Percentiles rank a stretch among this genome's conserved stretches.
These are phyloP conservation scores for Sphenopsis melanotis DNA, from an alignment of 2,797 vertebrate genomes.

Conservation along the genomic window DNA sequence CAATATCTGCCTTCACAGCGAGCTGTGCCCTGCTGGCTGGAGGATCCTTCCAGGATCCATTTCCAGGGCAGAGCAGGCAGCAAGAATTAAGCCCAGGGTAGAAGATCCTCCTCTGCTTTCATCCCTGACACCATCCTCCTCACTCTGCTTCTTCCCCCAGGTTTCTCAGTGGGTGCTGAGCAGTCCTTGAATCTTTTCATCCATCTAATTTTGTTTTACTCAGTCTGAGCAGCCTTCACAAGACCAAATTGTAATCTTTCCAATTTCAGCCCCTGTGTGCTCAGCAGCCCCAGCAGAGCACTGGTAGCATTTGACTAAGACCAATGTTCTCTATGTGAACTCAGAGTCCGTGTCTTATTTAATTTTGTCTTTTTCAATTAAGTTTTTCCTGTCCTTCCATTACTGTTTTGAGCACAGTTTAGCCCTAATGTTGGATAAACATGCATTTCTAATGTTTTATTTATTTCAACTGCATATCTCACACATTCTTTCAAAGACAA, in stretches of 20 bases:
- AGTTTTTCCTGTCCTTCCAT: not conserved
- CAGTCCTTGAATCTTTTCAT: not conserved
- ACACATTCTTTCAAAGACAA: not conserved
- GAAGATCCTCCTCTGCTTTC: not conserved
- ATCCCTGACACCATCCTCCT: not conserved
- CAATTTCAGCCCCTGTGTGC: not conserved
- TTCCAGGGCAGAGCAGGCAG: not conserved
- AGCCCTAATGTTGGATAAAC: not conserved
- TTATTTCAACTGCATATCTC: not conserved
- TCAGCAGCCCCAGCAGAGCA: not conserved
- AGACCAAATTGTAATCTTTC: not conserved
- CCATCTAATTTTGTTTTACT: not conserved
- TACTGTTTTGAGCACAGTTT: not conserved
- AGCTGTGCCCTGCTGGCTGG: not conserved
- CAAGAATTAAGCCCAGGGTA: accelerated
- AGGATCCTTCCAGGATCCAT: not conserved
- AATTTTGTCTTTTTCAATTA: conserved; percentile 19
- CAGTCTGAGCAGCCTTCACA: not conserved
- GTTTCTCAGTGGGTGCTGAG: not conserved
- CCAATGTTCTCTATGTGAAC: not conserved
- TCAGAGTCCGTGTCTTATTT: not conserved
- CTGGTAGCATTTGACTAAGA: not conserved
- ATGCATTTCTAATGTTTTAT: not conserved
- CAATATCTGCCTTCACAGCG: not conserved
- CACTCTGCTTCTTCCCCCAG: not conserved